These are phyloP conservation scores for Drosophila setosimentum DNA, from an alignment of 2,888 invertebrate species.

Conservation along the genomic window DNA sequence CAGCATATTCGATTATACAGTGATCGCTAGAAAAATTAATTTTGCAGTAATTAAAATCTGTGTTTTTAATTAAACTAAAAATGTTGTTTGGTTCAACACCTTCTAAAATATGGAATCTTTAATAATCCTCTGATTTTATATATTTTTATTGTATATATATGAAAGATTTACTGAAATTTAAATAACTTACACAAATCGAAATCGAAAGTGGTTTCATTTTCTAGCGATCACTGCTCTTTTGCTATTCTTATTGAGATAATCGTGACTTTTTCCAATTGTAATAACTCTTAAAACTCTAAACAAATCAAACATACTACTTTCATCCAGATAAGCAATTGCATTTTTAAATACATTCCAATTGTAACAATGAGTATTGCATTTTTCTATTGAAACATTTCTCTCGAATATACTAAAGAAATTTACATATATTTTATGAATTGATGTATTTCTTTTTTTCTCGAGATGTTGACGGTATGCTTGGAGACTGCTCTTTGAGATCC, in stretches of 20 bases:
- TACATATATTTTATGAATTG: conserved; percentile 29
- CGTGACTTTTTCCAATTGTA: conserved; percentile 12
- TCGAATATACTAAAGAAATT: conserved; percentile 51
- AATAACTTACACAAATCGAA: background rate
- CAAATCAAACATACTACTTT: conserved; percentile 5
- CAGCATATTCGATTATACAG: conserved; percentile 23
- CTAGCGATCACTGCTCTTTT: conserved; percentile 19
- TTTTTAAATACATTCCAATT: conserved; percentile 63
- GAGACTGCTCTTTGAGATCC: conserved; percentile 30
- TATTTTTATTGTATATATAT: background rate
- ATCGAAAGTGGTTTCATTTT: background rate
- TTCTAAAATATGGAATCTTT: background rate
- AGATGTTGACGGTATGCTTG: conserved; percentile 40
- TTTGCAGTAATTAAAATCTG: background rate
- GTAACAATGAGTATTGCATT: conserved; percentile 75
- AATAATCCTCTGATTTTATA: background rate
- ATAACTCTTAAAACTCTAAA: conserved; percentile 9
- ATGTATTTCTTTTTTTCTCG: conserved; percentile 20
- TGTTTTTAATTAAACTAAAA: background rate
- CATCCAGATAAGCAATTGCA: conserved; percentile 54
- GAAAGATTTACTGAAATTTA: background rate
- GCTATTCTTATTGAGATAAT: conserved; percentile 8
- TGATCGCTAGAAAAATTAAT: conserved; percentile 1
- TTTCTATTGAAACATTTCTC: conserved; percentile 40
- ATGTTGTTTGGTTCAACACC: background rate